Percentiles rank a stretch among this genome's conserved stretches.
Evolutionary conservation across 1,140 invertebrate species (phyloP).

Genomic region (Caligus rogercresseyi): DNA sequence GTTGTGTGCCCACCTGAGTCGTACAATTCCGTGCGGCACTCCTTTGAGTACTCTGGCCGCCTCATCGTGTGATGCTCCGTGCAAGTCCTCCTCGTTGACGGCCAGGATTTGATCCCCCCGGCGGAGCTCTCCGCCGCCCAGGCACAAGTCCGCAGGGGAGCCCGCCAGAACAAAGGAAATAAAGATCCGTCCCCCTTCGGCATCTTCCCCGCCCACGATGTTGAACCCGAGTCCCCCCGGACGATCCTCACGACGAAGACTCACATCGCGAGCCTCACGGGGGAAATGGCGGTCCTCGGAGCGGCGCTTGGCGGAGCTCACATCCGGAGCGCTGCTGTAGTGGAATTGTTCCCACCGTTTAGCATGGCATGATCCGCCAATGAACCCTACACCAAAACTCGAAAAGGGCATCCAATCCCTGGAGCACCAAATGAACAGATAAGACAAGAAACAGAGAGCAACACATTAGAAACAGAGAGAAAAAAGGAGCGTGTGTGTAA

Average conservation of each 20-base stretch:
- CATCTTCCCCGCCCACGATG: constrained; percentile 94
- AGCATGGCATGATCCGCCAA: neutral
- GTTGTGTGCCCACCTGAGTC: neutral
- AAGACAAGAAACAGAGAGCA: no score
- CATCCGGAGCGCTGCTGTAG: neutral
- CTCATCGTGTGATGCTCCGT: constrained; percentile 81
- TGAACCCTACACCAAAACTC: no score
- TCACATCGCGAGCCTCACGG: constrained; percentile 67
- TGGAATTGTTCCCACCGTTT: neutral
- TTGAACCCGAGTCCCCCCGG: constrained; percentile 65
- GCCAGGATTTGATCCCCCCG: constrained; percentile 79
- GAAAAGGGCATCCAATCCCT: no score
- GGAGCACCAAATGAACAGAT: no score
- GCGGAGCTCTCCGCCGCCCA: constrained; percentile 54
- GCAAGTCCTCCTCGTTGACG: constrained; percentile 69
- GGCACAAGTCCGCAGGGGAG: constrained; percentile 60
- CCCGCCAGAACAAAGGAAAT: constrained; percentile 90
- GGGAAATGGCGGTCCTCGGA: constrained; percentile 24
- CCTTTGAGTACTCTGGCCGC: constrained; percentile 85
- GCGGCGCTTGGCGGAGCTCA: neutral
- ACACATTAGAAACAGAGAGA: no score
- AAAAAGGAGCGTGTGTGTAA: no score
- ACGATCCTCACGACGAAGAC: constrained; percentile 49
- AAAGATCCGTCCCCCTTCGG: constrained; percentile 70
- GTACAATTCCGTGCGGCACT: constrained; percentile 21